Evolutionary conservation across 2,113 vertebrate genomes (phyloP).

Genomic region (Alexandromys fortis): DNA sequence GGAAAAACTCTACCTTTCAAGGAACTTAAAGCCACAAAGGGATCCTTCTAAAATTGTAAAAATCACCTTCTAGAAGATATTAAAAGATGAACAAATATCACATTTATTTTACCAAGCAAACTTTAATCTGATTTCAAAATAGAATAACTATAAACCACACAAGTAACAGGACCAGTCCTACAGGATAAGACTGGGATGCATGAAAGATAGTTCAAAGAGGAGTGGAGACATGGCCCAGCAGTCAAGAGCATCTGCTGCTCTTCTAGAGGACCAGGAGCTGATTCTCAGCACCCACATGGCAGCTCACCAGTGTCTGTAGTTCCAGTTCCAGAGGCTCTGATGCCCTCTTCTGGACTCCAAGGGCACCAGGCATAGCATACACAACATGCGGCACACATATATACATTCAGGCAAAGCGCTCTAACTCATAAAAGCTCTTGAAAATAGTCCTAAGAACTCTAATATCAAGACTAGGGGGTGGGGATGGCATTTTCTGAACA

Average conservation of each 20-base stretch:
- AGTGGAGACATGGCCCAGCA: not conserved
- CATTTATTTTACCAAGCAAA: not conserved
- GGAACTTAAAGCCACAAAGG: not conserved
- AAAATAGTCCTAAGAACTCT: not conserved
- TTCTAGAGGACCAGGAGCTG: too few relatives aligned
- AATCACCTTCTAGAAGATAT: not conserved
- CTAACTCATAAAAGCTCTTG: not conserved
- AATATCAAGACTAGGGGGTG: not conserved
- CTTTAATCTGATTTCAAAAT: not conserved
- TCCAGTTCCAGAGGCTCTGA: not conserved
- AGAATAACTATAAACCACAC: not conserved
- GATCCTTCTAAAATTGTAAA: not conserved
- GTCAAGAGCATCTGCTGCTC: not conserved
- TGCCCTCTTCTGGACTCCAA: not conserved
- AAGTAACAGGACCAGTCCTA: not conserved
- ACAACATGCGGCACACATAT: too few relatives aligned
- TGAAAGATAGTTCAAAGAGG: not conserved
- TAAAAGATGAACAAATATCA: not conserved
- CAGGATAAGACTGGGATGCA: not conserved
- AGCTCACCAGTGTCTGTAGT: not conserved
- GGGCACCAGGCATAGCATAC: not conserved
- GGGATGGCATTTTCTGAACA: not conserved
- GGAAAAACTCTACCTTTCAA: not conserved
- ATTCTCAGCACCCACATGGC: not conserved
- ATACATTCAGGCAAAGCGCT: not conserved